Base-by-base conservation (phyloP, 2,888 invertebrate species). In the Chrysolina americana region DNA sequence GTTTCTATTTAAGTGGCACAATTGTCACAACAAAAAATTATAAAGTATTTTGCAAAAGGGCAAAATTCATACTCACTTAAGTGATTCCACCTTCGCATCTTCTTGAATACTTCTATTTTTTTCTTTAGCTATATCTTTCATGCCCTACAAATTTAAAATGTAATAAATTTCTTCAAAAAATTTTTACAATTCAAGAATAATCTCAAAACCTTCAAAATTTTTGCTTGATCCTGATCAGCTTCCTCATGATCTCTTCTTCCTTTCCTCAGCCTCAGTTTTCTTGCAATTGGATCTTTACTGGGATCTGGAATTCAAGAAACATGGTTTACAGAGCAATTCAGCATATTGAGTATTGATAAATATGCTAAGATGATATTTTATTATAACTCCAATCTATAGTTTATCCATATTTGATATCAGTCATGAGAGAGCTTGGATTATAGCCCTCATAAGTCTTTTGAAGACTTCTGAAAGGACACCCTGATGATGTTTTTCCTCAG, bases 241-340 rank as follows among this genome's bases (percentile, higher is more conserved):
- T 92, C 94, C 80, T 93, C 93, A 79, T 95, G 92, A 88, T 95
- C 91, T 84, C 96, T 91, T 41, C 94, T 90, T 0, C 96, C 94
- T 78, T 96, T 92, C 53, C 98, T 91, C 36, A 98, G 88, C 5
- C 98, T 92, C 89, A 98, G 92, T 89, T 98, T 98, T 41, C 99
- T 92, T 0, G 98, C 98, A 81, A 98, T 96, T 2, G 98, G 97
- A 89, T 99, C 99, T 85, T 95, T 95, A 81, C 91, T 91, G 44
- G 92, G 91, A 81, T 91, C 92, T 90, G 84, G 73, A 86, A 81
- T 73, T n/a, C 80, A 73, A 71, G 68, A 47, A 36, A 41, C 19
- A 19, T 41, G 36, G 36, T 36, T 28, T 28, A 36, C 8, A 6
- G 8, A 36, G 28, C 28, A 28, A 6, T 36, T 28, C 28, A 28